Evolutionary conservation across 2,113 vertebrate genomes (phyloP).

Genomic region (Eulemur rufifrons): DNA sequence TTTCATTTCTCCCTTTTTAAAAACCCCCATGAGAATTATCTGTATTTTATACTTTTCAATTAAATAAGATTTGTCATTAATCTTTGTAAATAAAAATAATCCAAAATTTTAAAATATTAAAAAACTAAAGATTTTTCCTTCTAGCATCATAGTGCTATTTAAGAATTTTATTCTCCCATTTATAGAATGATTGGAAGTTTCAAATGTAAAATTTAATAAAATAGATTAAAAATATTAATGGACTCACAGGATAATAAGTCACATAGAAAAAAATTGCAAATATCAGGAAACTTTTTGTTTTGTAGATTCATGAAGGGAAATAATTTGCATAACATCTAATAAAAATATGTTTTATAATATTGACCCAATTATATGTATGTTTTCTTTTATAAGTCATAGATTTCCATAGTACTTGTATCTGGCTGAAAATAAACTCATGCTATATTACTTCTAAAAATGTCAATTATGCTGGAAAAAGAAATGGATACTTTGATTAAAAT

Average conservation of each 20-base stretch:
- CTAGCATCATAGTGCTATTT: neutral
- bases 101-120: neutral
- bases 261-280: neutral
- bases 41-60: neutral
- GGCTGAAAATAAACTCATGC: conserved; percentile 35
- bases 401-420: neutral
- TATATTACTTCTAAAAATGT: neutral
- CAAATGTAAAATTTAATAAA: conserved; percentile 24
- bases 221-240: neutral
- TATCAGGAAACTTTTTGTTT: neutral
- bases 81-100: neutral
- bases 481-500: conserved; percentile 51
- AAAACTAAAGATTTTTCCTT: neutral
- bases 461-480: conserved; percentile 36
- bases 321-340: neutral
- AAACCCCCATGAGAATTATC: neutral
- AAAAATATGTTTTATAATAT: neutral
- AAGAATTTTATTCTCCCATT: neutral
- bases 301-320: neutral
- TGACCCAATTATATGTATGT: neutral
- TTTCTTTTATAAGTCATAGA: conserved; percentile 19
- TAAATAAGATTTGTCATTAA: neutral
- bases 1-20: neutral
- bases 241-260: neutral
- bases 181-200: neutral